phyloP scores from a whole-genome alignment of 92 coral and sea anemone genomes.

The Zoanthus gigantus region DNA sequence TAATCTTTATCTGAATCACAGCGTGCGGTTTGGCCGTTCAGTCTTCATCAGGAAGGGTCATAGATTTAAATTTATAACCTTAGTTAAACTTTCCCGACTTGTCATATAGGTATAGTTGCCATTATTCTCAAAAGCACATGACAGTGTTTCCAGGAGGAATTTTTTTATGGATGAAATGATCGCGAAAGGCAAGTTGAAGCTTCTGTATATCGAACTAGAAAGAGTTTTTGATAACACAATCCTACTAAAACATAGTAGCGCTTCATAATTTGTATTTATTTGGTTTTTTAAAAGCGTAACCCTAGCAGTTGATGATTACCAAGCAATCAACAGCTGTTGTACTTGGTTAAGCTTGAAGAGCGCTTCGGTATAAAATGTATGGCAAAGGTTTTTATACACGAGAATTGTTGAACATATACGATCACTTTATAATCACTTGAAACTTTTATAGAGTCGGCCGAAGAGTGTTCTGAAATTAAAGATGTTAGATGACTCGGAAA shows the following conservation, averaged over 20 bases:
- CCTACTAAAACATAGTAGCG: background rate
- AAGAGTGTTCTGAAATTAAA: background rate
- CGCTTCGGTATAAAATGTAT: background rate
- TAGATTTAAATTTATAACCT: background rate
- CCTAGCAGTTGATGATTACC: background rate
- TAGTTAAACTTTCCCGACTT: background rate
- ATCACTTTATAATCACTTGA: background rate
- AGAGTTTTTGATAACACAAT: background rate
- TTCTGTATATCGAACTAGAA: background rate
- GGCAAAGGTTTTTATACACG: background rate
- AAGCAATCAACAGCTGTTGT: background rate
- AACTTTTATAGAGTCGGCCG: background rate
- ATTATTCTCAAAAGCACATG: background rate
- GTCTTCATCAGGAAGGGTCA: background rate
- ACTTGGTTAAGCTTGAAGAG: background rate
- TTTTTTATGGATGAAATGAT: background rate
- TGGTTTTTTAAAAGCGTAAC: background rate
- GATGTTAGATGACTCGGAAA: background rate
- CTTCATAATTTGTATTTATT: background rate
- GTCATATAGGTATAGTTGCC: background rate
- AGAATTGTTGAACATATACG: background rate
- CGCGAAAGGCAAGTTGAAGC: background rate
- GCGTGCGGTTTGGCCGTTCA: constrained; percentile 12
- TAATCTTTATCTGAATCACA: background rate
- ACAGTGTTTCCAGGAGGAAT: background rate